These are phyloP conservation scores for Bolinopsis microptera DNA, from an alignment of 37 sponge, comb jelly and placozoan genomes.

Conservation along the genomic window DNA sequence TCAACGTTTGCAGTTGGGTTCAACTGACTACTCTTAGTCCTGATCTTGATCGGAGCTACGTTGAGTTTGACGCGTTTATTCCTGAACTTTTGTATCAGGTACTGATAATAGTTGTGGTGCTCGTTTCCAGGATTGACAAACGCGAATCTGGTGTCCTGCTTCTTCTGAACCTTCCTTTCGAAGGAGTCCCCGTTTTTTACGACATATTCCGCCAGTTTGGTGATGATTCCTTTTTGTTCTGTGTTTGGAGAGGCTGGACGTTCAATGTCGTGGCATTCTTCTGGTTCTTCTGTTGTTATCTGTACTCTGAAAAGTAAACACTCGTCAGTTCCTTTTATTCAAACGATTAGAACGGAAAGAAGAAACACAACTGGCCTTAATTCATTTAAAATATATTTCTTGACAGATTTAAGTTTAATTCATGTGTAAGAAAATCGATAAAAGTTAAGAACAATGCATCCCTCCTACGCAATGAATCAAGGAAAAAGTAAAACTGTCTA, in stretches of 20 bases:
- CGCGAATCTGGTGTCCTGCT: slow-evolving; percentile 9
- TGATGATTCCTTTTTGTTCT: slow-evolving; percentile 20
- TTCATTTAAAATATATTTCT: too few species aligned
- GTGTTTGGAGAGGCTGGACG: neutral
- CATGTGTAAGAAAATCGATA: too few species aligned
- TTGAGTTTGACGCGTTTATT: slow-evolving; percentile 19
- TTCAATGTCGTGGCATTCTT: neutral
- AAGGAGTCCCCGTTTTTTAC: slow-evolving; percentile 59
- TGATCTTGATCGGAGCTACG: slow-evolving; percentile 45
- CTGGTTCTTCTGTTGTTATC: neutral
- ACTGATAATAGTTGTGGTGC: slow-evolving; percentile 41
- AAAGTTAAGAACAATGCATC: too few species aligned
- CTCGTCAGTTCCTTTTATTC: neutral
- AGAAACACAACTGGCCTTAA: neutral
- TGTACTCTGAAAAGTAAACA: neutral
- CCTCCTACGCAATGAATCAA: too few species aligned
- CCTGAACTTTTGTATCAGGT: neutral
- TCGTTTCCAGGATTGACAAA: slow-evolving; percentile 17
- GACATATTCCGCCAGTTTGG: slow-evolving; percentile 60
- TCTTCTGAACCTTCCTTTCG: slow-evolving; percentile 38
- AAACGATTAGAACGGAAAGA: neutral
- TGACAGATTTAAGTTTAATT: too few species aligned
- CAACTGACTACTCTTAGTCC: neutral
- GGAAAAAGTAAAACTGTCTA: too few species aligned
- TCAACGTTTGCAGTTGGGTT: neutral